These are phyloP conservation scores for Nephrocerus scutellatus DNA, from an alignment of 2,888 invertebrate genomes.

Conservation along the genomic window DNA sequence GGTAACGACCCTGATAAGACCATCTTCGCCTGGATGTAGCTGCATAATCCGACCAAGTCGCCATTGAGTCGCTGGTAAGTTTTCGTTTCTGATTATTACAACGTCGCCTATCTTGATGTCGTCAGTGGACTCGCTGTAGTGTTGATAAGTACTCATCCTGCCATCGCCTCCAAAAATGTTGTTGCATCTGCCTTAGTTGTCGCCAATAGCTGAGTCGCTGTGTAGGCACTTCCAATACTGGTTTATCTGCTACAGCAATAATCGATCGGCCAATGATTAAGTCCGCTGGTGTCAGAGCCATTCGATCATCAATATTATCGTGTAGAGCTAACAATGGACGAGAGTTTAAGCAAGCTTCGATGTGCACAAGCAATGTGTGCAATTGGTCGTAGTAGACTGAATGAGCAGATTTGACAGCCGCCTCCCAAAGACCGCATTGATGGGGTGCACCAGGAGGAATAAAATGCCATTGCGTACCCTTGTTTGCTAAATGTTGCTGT, in stretches of 20 bases:
- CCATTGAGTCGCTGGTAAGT: slow-evolving; percentile 8
- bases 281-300: slow-evolving; percentile 17
- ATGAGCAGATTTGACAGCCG: slow-evolving; percentile 11
- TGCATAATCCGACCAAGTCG: slow-evolving; percentile 6
- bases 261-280: slow-evolving; percentile 15
- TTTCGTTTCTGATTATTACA: slow-evolving; percentile 8
- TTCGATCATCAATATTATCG: slow-evolving; percentile 15
- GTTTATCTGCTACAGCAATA: slow-evolving; percentile 22
- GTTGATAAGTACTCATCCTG: slow-evolving; percentile 9
- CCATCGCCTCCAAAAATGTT: slow-evolving; percentile 16
- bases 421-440: slow-evolving; percentile 16
- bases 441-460: slow-evolving; percentile 11
- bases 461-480: slow-evolving; percentile 12
- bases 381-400: slow-evolving; percentile 8
- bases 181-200: slow-evolving; percentile 14
- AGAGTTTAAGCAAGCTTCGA: slow-evolving; percentile 14
- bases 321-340: slow-evolving; percentile 11
- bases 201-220: slow-evolving; percentile 27
- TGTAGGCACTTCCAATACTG: slow-evolving; percentile 15
- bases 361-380: slow-evolving; percentile 6
- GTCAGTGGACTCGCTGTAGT: slow-evolving; percentile 4
- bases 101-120: slow-evolving; percentile 11
- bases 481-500: slow-evolving; percentile 6
- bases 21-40: slow-evolving; percentile 10
- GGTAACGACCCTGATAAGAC: slow-evolving; percentile 9